Percentiles rank a stretch among this genome's conserved stretches.
These are phyloP conservation scores for Grapholita molesta DNA, from an alignment of 1,140 invertebrate species.

Conservation along the genomic window DNA sequence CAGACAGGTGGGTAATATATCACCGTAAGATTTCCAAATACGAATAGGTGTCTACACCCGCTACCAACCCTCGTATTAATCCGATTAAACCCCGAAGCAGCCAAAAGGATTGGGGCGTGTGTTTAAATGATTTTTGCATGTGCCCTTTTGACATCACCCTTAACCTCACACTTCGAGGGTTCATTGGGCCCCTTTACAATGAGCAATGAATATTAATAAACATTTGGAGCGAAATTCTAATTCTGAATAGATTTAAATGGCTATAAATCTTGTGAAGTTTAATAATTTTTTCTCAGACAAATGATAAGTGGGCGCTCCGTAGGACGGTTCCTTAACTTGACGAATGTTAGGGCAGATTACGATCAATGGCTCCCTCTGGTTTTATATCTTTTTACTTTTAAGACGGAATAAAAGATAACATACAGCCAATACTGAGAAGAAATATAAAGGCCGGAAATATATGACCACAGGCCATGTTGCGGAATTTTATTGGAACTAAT, in stretches of 20 bases:
- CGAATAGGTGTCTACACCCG: background rate
- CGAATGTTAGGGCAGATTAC: background rate
- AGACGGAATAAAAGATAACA: background rate
- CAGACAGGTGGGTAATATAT: too few species aligned
- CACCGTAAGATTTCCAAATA: too few species aligned
- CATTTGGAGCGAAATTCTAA: constrained; percentile 26
- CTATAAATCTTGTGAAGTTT: constrained; percentile 29
- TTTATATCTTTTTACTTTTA: background rate
- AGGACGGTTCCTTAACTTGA: background rate
- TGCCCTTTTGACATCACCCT: constrained; percentile 56
- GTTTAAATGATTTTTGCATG: constrained; percentile 71
- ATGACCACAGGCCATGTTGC: too few species aligned
- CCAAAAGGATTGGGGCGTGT: constrained; percentile 46
- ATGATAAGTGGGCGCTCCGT: constrained; percentile 25
- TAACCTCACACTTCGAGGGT: constrained; percentile 51
- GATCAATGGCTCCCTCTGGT: background rate
- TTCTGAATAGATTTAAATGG: constrained; percentile 31
- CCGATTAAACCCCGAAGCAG: constrained; percentile 64
- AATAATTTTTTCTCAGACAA: constrained; percentile 33
- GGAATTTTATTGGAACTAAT: too few species aligned
- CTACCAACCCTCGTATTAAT: constrained; percentile 53
- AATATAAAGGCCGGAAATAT: too few species aligned
- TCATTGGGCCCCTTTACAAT: constrained; percentile 57
- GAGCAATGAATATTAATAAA: constrained; percentile 66
- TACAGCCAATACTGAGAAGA: too few species aligned